Conservation (phyloP, 2,113 vertebrate species). For the Centropus bengalensis region DNA sequence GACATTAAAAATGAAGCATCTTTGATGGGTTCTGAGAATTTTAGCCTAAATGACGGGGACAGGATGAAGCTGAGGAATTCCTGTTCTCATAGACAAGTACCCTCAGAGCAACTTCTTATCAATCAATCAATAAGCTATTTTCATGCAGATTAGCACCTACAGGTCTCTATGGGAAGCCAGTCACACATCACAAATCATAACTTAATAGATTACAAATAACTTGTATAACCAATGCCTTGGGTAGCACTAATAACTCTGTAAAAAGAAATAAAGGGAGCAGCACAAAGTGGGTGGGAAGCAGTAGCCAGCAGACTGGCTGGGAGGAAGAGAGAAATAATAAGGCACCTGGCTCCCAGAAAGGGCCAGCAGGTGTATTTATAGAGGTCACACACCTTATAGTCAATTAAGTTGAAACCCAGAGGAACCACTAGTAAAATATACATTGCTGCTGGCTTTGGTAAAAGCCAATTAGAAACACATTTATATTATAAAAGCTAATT, state of each 20-base stretch:
- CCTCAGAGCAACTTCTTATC: not conserved
- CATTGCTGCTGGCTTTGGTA: slow-evolving; percentile 39
- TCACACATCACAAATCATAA: not conserved
- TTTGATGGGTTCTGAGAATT: not conserved
- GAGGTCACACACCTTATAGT: slow-evolving; percentile 16
- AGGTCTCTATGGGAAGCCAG: not conserved
- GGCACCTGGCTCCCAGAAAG: not conserved
- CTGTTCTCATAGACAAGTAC: not conserved
- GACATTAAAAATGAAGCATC: not conserved
- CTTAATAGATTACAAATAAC: not conserved
- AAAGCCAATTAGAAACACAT: slow-evolving; percentile 8
- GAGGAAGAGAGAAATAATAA: slow-evolving; percentile 12
- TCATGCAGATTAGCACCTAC: accelerated
- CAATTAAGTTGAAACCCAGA: slow-evolving; percentile 46
- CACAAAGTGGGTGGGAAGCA: slow-evolving; percentile 11
- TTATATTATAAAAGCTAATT: slow-evolving; percentile 27
- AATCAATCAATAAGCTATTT: not conserved
- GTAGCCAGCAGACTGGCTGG: not conserved
- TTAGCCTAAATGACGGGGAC: not conserved
- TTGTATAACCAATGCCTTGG: not conserved
- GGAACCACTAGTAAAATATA: slow-evolving; percentile 38
- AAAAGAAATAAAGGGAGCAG: not conserved
- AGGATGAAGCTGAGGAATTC: not conserved
- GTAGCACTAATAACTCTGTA: not conserved
- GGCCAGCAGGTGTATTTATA: not conserved